Evolutionary conservation across 2,888 invertebrate genomes (phyloP).

Genomic region (Heliconius sara): DNA sequence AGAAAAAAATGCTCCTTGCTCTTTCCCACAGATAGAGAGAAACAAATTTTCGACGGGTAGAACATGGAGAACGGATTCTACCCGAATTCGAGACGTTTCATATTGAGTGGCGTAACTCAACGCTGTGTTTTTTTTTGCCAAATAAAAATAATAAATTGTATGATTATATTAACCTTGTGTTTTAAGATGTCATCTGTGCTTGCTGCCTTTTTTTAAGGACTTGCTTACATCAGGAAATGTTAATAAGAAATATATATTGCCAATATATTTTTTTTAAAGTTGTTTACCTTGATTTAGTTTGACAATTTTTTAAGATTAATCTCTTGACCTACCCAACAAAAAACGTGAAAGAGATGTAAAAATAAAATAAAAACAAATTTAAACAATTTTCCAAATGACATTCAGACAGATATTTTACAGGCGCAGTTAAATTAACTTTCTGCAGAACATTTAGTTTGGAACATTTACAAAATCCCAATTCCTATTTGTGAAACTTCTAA

Average conservation of each 20-base stretch:
- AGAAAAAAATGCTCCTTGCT: too few relatives aligned
- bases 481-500: conserved; percentile 28
- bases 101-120: neutral
- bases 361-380: conserved; percentile 8
- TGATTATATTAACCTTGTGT: too few relatives aligned
- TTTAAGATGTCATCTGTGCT: too few relatives aligned
- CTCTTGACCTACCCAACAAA: neutral
- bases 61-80: too few relatives aligned
- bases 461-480: conserved; percentile 30
- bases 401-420: conserved; percentile 15
- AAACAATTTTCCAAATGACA: conserved; percentile 9
- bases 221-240: too few relatives aligned
- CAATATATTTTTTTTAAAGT: too few relatives aligned
- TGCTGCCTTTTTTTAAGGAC: too few relatives aligned
- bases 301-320: neutral
- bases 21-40: too few relatives aligned
- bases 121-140: neutral
- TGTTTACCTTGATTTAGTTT: too few relatives aligned
- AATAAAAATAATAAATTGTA: too few relatives aligned
- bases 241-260: too few relatives aligned
- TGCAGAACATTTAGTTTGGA: conserved; percentile 6
- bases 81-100: neutral
- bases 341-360: neutral
- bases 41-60: too few relatives aligned
- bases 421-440: conserved; percentile 30